Evolutionary conservation across 2,888 invertebrate genomes (phyloP), one percentile per base, ranked within the genome.

Genomic region (Pristionchus arcanus): DNA sequence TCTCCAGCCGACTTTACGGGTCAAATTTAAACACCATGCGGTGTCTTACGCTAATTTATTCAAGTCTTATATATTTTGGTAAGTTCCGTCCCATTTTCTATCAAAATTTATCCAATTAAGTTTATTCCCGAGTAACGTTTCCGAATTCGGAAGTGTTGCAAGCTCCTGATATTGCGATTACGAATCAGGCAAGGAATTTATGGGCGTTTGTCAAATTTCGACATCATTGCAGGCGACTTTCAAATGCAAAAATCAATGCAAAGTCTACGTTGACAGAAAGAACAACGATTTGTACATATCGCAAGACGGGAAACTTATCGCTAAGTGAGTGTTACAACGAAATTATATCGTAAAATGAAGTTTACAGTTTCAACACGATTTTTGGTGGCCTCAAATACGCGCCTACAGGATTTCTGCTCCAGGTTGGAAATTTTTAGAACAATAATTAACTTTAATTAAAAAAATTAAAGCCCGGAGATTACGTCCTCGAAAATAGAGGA

Each of bases 221-320:
- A 9, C 2, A 63, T 5, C 5, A 7, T 63, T 63, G 3, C 9
- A 63, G n/a, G 63, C 63, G 0, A 63, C 63, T 7, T 63, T 63
- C 63, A 63, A 63, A n/a, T 63, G 63, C 63, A 63, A 63, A 25
- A 63, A 63, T n/a, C 25, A 63, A n/a, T 63, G 63, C 63, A 63
- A 11, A 63, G 63, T 63, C 7, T 63, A 63, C 9, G 63, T n/a
- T 63, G 63, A 63, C n/a, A 25, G 63, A 11, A 63, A 9, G 63
- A 63, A 21, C 25, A n/a, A 5, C 25, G n/a, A 63, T 21, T n/a
- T 63, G 63, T 63, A 63, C n/a, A 7, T 63, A 11, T 25, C 63
- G 3, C 63, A 63, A n/a, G n/a, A 63, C 2, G 63, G 63, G 25
- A 63, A 63, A 25, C 25, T 63, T 2, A 63, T 63, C 25, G 25